Base-by-base conservation (phyloP, 1,140 invertebrate genomes). In the Pseudomyrmex cubaensis region DNA sequence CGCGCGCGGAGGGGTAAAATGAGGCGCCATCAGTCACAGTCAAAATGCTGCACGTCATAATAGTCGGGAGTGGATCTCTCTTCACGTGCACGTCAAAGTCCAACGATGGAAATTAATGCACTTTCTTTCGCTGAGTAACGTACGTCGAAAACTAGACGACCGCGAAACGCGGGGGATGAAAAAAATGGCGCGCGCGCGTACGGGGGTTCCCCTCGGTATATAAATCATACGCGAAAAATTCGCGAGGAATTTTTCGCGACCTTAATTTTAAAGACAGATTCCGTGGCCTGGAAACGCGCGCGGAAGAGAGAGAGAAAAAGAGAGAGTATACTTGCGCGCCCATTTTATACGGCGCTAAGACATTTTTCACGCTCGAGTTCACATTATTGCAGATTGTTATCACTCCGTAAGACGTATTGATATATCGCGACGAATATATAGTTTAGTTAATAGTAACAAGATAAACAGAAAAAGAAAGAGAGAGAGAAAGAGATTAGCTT, bases 21-120 rank as follows among this genome's bases (percentile, higher is more conserved):
- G 86, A 87, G 85, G 83, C 66, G 85, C 62, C 67, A 78, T 87
- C 82, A 57, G 86, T 87, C 86, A 87, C 82, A 85, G 83, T 87
- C 85, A 78, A 84, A 84, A 87, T 78, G 54, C 62, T 59, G 50
- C 85, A 59, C 80, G 77, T 83, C 76, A 72, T 75, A 35, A 35
- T 35, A 73, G 77, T 63, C 70, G 50, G 73, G 74, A 83, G 72
- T 59, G 85, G 76, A 80, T 80, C 66, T 86, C 78, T 84, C 59
- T 78, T 35, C 5, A 35, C 85, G 67, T 69, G 83, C 78, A 77
- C 86, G 80, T 87, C 85, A 87, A 87, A 87, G 74, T 62, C 73
- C 86, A 56, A 10, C 80, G 66, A 84, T 87, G 67, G 64, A 87
- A 87, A 87, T 78, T 52, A 83, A 87, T 84, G 85, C 66, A 59